phyloP scores from a whole-genome alignment of 2,888 invertebrate genomes.

The Eupithecia centaureata region DNA sequence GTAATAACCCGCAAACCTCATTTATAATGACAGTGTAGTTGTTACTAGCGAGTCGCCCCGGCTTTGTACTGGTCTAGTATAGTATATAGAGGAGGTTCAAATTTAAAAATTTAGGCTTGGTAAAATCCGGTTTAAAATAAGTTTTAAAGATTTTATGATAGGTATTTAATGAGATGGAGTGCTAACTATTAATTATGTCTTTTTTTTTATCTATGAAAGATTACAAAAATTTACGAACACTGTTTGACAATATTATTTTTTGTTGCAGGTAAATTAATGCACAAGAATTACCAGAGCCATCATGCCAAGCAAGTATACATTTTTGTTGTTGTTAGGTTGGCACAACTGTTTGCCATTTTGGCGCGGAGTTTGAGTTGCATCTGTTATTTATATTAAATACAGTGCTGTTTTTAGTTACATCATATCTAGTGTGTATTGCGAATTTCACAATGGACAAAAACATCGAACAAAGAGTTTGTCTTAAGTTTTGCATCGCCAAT shows the following conservation, averaged over 20 bases:
- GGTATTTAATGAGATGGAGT: background rate
- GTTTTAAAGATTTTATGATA: background rate
- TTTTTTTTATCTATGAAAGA: background rate
- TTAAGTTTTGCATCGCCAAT: no score
- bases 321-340: no score
- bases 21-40: slow-evolving; percentile 34
- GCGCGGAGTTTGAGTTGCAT: no score
- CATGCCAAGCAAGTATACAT: background rate
- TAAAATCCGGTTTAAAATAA: background rate
- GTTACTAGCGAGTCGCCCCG: background rate
- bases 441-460: no score
- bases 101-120: no score
- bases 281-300: background rate
- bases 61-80: background rate
- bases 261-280: slow-evolving; percentile 50
- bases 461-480: no score
- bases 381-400: no score
- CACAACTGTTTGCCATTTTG: no score
- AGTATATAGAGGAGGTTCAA: no score
- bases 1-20: slow-evolving; percentile 39
- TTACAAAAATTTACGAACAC: background rate
- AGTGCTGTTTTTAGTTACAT: no score
- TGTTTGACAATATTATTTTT: slow-evolving; percentile 24
- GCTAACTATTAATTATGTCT: background rate
- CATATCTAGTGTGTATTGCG: no score